A percentile compares a stretch with the other conserved stretches of the same genome.
Conservation (phyloP, 2,113 vertebrate genomes). For the Leuciscus idus region DNA sequence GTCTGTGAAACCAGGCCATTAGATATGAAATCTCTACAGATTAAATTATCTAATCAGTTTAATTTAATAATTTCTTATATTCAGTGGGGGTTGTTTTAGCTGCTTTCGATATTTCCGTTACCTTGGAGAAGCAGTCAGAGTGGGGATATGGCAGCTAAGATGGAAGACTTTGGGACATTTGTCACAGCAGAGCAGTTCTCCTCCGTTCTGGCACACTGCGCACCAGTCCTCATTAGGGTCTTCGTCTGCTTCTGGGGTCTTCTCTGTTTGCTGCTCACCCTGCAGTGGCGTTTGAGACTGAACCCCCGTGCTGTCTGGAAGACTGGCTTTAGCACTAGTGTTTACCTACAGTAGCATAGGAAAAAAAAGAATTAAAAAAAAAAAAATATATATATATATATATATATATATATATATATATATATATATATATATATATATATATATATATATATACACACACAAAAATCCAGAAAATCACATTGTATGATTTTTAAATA, state of each 20-base stretch:
- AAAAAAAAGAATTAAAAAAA: neutral
- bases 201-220: constrained; percentile 97
- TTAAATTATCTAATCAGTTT: no score
- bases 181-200: constrained; percentile 95
- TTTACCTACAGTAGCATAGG: constrained; percentile 68
- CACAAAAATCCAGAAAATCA: no score
- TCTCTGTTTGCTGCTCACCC: constrained; percentile 57
- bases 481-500: no score
- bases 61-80: no score
- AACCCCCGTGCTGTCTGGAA: constrained; percentile 79
- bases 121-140: constrained; percentile 92
- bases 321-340: constrained; percentile 71
- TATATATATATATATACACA: no score
- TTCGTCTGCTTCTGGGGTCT: constrained; percentile 73
- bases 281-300: constrained; percentile 66
- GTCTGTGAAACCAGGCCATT: no score
- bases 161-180: constrained; percentile 98
- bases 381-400: no score
- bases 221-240: constrained; percentile 96
- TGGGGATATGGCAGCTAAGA: constrained; percentile 92
- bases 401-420: no score
- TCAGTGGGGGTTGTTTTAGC: no score
- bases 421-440: no score
- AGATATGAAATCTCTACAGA: no score
- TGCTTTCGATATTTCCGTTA: no score